Conservation (phyloP, 92 coral and sea anemone species). For the Montipora capitata region DNA sequence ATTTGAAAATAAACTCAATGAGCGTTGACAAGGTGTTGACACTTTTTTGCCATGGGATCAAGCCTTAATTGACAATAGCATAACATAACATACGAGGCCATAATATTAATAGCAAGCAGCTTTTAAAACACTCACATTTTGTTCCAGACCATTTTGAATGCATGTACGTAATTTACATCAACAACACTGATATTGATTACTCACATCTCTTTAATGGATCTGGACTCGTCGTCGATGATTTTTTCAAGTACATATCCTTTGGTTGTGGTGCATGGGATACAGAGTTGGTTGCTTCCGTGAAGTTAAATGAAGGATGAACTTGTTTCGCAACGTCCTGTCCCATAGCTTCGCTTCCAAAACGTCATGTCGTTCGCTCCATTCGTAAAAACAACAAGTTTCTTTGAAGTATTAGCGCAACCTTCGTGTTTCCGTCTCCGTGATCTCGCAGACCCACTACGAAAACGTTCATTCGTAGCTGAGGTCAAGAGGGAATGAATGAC, state of each 20-base stretch:
- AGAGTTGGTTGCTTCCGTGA: neutral
- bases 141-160: neutral
- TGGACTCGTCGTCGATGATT: neutral
- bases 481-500: neutral
- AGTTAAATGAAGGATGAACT: slow-evolving; percentile 20
- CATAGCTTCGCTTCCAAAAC: slow-evolving; percentile 16
- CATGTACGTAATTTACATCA: neutral
- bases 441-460: neutral
- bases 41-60: too few relatives aligned
- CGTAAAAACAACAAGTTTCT: neutral
- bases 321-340: slow-evolving; percentile 77
- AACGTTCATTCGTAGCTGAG: neutral
- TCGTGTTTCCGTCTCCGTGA: neutral
- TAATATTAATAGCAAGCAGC: too few relatives aligned
- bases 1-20: too few relatives aligned
- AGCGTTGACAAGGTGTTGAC: too few relatives aligned
- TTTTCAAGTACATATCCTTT: slow-evolving; percentile 34
- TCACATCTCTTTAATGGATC: slow-evolving; percentile 37
- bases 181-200: neutral
- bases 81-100: too few relatives aligned
- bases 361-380: slow-evolving; percentile 16
- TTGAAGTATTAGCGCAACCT: neutral
- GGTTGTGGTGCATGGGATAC: slow-evolving; percentile 11
- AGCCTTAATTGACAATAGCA: too few relatives aligned
- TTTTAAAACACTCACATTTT: too few relatives aligned